Conservation (phyloP, 2,888 invertebrate genomes). For the Hemistola chrysoprasaria region DNA sequence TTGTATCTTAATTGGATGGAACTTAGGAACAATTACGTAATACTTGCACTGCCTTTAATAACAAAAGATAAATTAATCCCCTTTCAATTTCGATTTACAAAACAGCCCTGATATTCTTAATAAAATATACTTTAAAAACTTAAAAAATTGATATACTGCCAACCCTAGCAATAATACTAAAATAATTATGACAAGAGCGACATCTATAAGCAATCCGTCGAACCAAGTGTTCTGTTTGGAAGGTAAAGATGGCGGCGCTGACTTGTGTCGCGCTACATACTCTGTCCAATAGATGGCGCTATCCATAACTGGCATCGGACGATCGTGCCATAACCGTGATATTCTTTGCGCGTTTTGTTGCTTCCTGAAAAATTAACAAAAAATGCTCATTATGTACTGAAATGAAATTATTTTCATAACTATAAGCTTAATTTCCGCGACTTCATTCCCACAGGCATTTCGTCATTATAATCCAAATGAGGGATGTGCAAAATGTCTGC, state of each 20-base stretch:
- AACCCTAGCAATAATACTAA: conserved; percentile 32
- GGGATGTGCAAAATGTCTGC: no score
- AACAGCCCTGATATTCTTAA: conserved; percentile 26
- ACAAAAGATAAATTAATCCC: conserved; percentile 25
- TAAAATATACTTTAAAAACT: conserved; percentile 33
- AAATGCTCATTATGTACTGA: conserved; percentile 13
- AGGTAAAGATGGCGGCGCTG: conserved; percentile 49
- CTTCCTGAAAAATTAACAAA: conserved; percentile 42
- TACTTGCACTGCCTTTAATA: no score
- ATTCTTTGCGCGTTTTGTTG: conserved; percentile 68
- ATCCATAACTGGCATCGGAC: conserved; percentile 79
- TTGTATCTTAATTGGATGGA: no score
- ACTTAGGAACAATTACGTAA: no score
- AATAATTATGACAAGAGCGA: conserved; percentile 42
- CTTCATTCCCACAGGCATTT: no score
- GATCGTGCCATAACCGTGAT: conserved; percentile 76
- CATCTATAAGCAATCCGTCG: conserved; percentile 53
- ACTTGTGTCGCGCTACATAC: conserved; percentile 79
- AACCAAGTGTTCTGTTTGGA: conserved; percentile 48
- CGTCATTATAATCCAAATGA: no score
- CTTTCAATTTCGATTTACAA: conserved; percentile 35
- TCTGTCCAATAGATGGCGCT: conserved; percentile 85
- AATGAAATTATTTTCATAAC: no score
- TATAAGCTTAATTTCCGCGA: no score
- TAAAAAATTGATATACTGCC: conserved; percentile 34